Conservation (phyloP, 2,797 vertebrate genomes). For the Percopsis omiscomaycus region DNA sequence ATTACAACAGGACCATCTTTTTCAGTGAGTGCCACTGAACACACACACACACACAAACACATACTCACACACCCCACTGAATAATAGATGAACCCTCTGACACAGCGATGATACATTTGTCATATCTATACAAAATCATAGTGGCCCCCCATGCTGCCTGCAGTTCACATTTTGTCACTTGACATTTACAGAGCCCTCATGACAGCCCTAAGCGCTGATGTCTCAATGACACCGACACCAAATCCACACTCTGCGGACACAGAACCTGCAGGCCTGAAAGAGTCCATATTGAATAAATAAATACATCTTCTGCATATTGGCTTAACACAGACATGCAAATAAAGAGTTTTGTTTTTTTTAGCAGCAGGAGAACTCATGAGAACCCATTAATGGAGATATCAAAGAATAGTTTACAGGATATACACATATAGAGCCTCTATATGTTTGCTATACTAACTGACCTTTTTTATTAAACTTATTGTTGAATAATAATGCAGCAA, state of each 20-base stretch:
- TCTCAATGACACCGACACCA: constrained; percentile 59
- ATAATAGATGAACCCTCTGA: constrained; percentile 71
- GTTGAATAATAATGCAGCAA: background rate
- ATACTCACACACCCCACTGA: constrained; percentile 40
- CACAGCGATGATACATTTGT: constrained; percentile 71
- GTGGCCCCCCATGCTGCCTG: constrained; percentile 62
- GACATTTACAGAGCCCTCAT: constrained; percentile 68
- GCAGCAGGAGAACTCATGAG: background rate
- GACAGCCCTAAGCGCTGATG: constrained; percentile 56
- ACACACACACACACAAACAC: constrained; percentile 37
- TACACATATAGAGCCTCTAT: too few species aligned
- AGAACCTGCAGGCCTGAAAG: constrained; percentile 44
- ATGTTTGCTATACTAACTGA: too few species aligned
- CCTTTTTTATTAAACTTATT: background rate
- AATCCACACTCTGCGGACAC: constrained; percentile 46
- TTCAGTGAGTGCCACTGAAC: background rate
- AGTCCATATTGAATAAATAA: constrained; percentile 24
- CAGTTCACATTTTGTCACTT: constrained; percentile 73
- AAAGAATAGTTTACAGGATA: too few species aligned
- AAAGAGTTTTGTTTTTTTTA: constrained; percentile 1
- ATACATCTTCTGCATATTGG: constrained; percentile 18
- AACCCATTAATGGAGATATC: background rate
- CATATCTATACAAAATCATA: constrained; percentile 66
- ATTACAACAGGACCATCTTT: too few species aligned
- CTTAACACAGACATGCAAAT: constrained; percentile 14